A percentile compares a stretch with the other conserved stretches of the same genome.
Conservation (phyloP, 2,888 invertebrate genomes). For the Temnothorax rugatulus region DNA sequence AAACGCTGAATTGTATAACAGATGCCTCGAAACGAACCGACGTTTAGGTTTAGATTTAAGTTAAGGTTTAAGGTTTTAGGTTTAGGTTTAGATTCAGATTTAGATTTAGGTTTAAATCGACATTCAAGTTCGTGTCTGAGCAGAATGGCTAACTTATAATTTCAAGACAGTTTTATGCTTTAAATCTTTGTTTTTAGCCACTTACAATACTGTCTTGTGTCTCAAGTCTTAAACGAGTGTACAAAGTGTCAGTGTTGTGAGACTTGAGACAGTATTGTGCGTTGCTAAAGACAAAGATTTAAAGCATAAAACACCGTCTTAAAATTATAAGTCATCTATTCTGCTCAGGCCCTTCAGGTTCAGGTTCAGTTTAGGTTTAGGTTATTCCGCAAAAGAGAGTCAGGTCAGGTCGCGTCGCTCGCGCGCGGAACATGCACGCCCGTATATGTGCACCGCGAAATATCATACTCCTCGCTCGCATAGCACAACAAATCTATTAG, state of each 20-base stretch:
- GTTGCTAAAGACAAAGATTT: no score
- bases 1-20: not conserved
- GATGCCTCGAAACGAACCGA: not conserved
- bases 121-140: constrained; percentile 20
- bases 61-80: constrained; percentile 16
- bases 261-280: no score
- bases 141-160: no score
- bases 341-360: not conserved
- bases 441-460: no score
- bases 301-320: no score
- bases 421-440: not conserved
- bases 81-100: constrained; percentile 49
- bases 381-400: not conserved
- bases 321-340: no score
- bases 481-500: not conserved
- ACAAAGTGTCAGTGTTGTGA: no score
- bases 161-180: no score
- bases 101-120: not conserved
- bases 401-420: not conserved
- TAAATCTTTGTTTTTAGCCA: no score
- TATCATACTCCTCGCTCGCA: not conserved
- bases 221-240: no score
- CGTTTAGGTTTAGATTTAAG: constrained; percentile 44
- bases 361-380: not conserved
- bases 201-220: no score